Conservation (phyloP, 2,888 invertebrate genomes). For the Diploptera punctata region DNA sequence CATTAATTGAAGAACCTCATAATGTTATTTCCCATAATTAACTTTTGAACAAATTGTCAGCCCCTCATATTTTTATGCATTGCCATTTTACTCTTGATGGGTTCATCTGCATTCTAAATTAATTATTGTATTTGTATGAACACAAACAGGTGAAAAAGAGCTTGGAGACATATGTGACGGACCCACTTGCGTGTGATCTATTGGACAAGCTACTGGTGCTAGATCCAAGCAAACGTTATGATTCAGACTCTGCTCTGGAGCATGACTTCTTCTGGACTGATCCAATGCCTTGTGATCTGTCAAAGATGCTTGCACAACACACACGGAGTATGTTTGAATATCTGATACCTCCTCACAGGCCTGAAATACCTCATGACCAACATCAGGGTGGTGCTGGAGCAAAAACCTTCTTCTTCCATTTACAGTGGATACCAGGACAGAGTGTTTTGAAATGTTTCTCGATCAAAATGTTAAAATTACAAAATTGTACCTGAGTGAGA, state of each 20-base stretch:
- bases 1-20: no score
- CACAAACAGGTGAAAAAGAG: conserved; percentile 79
- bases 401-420: conserved; percentile 58
- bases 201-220: conserved; percentile 90
- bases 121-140: no score
- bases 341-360: conserved; percentile 76
- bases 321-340: conserved; percentile 96
- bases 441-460: conserved; percentile 78
- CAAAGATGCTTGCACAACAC: conserved; percentile 91
- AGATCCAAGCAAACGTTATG: conserved; percentile 87
- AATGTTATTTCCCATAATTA: no score
- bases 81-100: no score
- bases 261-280: conserved; percentile 99
- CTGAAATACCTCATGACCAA: conserved; percentile 73
- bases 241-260: conserved; percentile 92
- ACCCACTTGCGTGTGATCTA: conserved; percentile 90
- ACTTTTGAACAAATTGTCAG: no score
- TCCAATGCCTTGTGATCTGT: conserved; percentile 92
- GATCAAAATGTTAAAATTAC: no score
- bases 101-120: no score
- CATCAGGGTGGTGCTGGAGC: conserved; percentile 56
- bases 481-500: no score
- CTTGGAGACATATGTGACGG: conserved; percentile 88
- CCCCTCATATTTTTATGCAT: no score
- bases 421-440: conserved; percentile 87